Conservation (phyloP, 2,113 vertebrate genomes). For the Diphyllodes magnificus region DNA sequence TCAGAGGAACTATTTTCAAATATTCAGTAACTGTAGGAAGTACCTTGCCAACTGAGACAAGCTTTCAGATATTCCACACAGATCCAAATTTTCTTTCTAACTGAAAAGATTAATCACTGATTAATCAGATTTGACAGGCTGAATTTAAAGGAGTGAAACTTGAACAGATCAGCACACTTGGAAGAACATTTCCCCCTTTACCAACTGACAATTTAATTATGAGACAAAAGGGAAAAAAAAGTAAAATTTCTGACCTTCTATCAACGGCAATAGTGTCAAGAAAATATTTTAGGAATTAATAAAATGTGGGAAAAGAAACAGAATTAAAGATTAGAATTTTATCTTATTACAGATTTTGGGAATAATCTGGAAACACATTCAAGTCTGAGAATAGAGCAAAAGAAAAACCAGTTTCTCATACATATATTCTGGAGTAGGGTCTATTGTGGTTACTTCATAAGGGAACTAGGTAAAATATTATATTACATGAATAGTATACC, state of each 20-base stretch:
- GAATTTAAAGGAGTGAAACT: not conserved
- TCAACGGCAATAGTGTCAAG: not conserved
- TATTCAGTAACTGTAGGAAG: not conserved
- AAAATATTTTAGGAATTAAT: not conserved
- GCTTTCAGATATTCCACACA: not conserved
- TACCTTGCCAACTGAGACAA: not conserved
- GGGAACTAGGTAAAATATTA: not conserved
- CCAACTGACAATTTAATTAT: not conserved
- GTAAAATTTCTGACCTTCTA: not conserved
- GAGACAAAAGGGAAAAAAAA: not conserved
- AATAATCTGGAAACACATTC: not conserved
- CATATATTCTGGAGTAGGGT: not conserved
- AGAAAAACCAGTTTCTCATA: not conserved
- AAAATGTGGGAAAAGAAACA: fast-evolving
- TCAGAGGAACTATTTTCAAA: not conserved
- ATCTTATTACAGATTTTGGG: not conserved
- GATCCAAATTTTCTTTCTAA: not conserved
- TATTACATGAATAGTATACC: not conserved
- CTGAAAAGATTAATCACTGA: not conserved
- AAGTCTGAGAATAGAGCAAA: not conserved
- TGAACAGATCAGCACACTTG: not conserved
- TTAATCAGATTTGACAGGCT: not conserved
- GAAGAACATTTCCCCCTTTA: not conserved
- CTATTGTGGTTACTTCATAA: not conserved
- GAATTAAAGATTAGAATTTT: not conserved